Evolutionary conservation across 2,113 vertebrate genomes (phyloP).

Genomic region (Nyctibius bracteatus): DNA sequence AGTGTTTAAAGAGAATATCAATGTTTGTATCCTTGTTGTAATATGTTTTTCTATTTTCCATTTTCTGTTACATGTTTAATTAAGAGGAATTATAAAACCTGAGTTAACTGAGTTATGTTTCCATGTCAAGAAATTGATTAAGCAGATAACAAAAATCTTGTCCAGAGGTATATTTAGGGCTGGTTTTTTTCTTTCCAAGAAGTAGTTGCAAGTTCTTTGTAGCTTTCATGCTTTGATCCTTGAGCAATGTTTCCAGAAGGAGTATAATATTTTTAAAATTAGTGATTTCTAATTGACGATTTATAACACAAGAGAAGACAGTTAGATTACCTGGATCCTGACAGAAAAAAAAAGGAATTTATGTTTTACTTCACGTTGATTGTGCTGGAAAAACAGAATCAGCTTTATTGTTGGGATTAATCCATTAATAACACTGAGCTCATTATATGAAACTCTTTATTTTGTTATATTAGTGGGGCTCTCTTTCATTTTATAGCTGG

Average conservation of each 20-base stretch:
- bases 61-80: background rate
- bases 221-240: background rate
- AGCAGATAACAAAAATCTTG: background rate
- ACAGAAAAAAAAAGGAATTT: conserved; percentile 33
- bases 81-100: background rate
- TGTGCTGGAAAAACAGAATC: conserved; percentile 41
- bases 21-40: background rate
- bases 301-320: background rate
- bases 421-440: conserved; percentile 59
- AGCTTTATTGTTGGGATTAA: conserved; percentile 64
- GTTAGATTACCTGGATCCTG: background rate
- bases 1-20: background rate
- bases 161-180: background rate
- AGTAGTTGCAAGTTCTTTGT: background rate
- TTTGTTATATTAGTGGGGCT: conserved; percentile 66
- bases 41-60: background rate
- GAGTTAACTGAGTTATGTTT: background rate
- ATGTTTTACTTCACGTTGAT: conserved; percentile 45
- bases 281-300: conserved; percentile 9
- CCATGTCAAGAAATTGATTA: background rate
- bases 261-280: background rate
- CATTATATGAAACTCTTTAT: conserved; percentile 54
- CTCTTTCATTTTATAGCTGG: conserved; percentile 84
- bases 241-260: background rate
- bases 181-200: background rate